phyloP scores from a whole-genome alignment of 2,797 vertebrate genomes.

The Poecile montanus region DNA sequence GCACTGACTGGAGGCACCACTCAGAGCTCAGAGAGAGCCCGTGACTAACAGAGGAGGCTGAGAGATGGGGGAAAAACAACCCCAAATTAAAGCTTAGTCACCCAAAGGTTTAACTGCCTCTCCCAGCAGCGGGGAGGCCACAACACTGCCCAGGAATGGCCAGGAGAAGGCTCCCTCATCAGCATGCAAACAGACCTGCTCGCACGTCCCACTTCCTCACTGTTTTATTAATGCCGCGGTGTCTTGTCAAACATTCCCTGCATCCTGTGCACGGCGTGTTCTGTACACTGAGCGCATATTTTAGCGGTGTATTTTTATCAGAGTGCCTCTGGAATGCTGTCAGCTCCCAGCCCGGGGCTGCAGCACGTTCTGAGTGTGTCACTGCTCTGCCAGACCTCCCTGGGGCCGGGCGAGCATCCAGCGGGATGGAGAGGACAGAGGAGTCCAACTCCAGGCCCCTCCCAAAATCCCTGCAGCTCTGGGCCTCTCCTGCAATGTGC shows the following conservation, averaged over 20 bases:
- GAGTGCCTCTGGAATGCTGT: background rate
- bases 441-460: fast-evolving
- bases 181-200: background rate
- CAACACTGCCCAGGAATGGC: fast-evolving
- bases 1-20: background rate
- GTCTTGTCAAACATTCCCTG: slow-evolving; percentile 19
- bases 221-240: slow-evolving; percentile 5
- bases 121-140: background rate
- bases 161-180: background rate
- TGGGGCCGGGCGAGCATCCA: background rate
- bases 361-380: fast-evolving
- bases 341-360: background rate
- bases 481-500: background rate
- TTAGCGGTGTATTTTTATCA: slow-evolving; percentile 29
- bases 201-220: background rate
- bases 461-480: background rate
- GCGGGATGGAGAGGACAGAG: background rate
- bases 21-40: background rate
- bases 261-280: background rate
- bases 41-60: background rate
- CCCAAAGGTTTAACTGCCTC: background rate
- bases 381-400: background rate
- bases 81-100: background rate
- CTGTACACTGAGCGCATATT: slow-evolving; percentile 5
- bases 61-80: background rate